phyloP scores from a whole-genome alignment of 1,140 invertebrate genomes.

The Drosophila bifasciata region DNA sequence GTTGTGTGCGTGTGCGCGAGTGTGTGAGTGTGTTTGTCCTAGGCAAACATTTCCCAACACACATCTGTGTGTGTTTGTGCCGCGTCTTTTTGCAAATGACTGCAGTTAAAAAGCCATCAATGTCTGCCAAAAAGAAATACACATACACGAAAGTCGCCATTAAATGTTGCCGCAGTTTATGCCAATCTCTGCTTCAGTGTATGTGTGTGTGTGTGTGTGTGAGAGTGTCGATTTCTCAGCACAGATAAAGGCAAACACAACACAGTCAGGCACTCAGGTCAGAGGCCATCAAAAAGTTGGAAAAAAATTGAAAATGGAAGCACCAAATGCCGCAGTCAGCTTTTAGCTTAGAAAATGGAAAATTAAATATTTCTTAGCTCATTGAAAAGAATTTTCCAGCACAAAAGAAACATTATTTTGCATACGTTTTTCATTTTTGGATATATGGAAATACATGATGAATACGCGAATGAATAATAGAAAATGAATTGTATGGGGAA shows the following conservation, averaged over 20 bases:
- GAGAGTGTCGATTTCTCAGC: slow-evolving; percentile 45
- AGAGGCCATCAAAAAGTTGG: slow-evolving; percentile 43
- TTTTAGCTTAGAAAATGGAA: slow-evolving; percentile 49
- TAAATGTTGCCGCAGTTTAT: slow-evolving; percentile 73
- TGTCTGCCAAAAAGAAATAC: slow-evolving; percentile 72
- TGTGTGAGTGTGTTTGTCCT: slow-evolving; percentile 9
- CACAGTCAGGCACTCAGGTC: slow-evolving; percentile 33
- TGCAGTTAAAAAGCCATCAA: slow-evolving; percentile 83
- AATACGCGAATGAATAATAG: no score
- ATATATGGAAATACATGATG: no score
- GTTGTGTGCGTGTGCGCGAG: slow-evolving; percentile 32
- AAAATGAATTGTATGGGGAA: neutral
- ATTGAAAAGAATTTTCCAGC: slow-evolving; percentile 46
- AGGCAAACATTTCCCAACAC: slow-evolving; percentile 47
- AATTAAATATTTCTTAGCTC: slow-evolving; percentile 23
- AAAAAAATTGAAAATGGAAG: slow-evolving; percentile 31
- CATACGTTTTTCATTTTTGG: slow-evolving; percentile 14
- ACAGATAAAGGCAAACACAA: slow-evolving; percentile 42
- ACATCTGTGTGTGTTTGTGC: slow-evolving; percentile 36
- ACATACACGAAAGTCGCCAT: slow-evolving; percentile 31
- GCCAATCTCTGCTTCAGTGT: slow-evolving; percentile 24
- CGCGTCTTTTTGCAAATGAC: slow-evolving; percentile 69
- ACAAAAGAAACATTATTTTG: no score
- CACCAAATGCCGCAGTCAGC: slow-evolving; percentile 31
- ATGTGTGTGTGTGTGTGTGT: slow-evolving; percentile 18